Evolutionary conservation across 2,888 invertebrate genomes (phyloP).

Genomic region (Rapana venosa): DNA sequence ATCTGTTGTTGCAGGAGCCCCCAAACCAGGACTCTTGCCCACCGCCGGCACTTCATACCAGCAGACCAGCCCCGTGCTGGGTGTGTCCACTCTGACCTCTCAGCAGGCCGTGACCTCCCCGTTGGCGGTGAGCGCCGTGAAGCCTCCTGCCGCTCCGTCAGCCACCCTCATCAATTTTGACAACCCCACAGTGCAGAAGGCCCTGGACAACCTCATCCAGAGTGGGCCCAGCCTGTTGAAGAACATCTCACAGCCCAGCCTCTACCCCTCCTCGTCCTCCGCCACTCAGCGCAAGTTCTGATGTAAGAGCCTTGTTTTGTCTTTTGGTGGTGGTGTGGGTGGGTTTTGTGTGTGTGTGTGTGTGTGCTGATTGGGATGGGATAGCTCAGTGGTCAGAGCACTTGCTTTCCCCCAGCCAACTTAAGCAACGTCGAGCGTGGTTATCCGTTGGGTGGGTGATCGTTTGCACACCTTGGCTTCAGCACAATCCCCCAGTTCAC

Average conservation of each 20-base stretch:
- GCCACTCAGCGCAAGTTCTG: background rate
- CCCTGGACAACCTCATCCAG: conserved; percentile 79
- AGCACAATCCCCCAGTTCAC: too few species aligned
- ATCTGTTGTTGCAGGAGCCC: too few species aligned
- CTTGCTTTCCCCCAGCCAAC: too few species aligned
- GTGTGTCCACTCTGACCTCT: conserved; percentile 11
- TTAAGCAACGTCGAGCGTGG: too few species aligned
- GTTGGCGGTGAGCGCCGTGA: conserved; percentile 15
- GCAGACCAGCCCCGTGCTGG: conserved; percentile 45
- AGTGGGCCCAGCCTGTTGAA: conserved; percentile 76
- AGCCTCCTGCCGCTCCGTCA: conserved; percentile 34
- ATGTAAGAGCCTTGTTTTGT: background rate
- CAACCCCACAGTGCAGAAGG: conserved; percentile 79
- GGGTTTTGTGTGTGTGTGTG: background rate
- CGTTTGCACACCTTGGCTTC: too few species aligned
- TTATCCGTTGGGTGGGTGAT: too few species aligned
- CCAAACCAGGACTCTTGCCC: conserved; percentile 1
- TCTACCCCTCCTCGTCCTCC: background rate
- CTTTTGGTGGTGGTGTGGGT: background rate
- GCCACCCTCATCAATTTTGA: conserved; percentile 76
- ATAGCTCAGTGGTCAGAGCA: too few species aligned
- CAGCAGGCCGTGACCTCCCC: conserved; percentile 38
- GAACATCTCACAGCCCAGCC: conserved; percentile 65
- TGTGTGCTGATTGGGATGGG: too few species aligned
- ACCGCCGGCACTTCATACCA: conserved; percentile 11